A percentile compares a stretch with the other conserved stretches of the same genome.
phyloP scores from a whole-genome alignment of 2,888 invertebrate species.

The Pteria penguin region DNA sequence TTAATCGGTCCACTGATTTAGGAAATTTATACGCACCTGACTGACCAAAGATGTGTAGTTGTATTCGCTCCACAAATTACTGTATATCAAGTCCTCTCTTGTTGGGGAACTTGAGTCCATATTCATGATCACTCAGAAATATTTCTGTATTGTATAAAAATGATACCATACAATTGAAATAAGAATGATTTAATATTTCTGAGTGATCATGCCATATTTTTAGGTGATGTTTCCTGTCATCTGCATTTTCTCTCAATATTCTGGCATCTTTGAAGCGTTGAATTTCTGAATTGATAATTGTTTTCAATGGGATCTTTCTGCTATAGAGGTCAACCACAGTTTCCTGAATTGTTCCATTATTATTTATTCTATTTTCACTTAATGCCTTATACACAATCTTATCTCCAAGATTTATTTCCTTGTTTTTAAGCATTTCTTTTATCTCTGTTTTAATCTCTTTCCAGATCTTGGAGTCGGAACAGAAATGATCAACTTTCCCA shows the following conservation, averaged over 20 bases:
- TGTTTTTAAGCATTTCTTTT: neutral
- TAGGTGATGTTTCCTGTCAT: neutral
- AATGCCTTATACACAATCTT: neutral
- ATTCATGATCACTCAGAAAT: neutral
- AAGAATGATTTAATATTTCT: neutral
- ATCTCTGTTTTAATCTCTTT: neutral
- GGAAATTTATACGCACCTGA: conserved; percentile 7
- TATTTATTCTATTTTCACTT: neutral
- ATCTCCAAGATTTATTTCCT: neutral
- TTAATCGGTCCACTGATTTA: no score
- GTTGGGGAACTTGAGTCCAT: neutral
- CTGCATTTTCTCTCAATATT: neutral
- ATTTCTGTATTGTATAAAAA: conserved; percentile 5
- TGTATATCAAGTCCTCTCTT: conserved; percentile 2
- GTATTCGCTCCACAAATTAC: neutral
- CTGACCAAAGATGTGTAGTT: conserved; percentile 7
- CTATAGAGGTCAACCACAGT: neutral
- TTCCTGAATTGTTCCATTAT: neutral
- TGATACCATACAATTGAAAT: neutral
- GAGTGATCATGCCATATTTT: conserved; percentile 18
- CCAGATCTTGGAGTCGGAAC: conserved; percentile 5
- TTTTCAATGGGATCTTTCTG: neutral
- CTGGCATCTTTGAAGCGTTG: neutral
- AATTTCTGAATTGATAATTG: neutral
- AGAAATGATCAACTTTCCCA: neutral